phyloP scores from a whole-genome alignment of 2,888 invertebrate species.

The Liopterus haemorrhoidalis region DNA sequence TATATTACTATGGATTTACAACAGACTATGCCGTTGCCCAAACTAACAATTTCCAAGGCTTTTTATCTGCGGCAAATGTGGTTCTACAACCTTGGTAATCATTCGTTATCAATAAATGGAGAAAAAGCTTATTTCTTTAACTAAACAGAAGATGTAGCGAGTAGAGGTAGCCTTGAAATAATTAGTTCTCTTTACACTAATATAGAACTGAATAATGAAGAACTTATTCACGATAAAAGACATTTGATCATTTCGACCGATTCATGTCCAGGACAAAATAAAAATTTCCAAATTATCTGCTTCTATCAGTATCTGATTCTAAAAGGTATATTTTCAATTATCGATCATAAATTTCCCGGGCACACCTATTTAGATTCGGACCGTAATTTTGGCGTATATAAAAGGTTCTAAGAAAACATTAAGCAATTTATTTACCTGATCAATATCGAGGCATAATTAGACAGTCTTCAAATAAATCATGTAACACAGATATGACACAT shows the following conservation, averaged over 20 bases:
- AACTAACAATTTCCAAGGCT: conserved; percentile 27
- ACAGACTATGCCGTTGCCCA: conserved; percentile 31
- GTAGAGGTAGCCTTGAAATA: conserved; percentile 24
- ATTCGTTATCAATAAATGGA: conserved; percentile 16
- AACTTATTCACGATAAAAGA: conserved; percentile 16
- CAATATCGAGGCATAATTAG: too few relatives aligned
- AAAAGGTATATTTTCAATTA: too few relatives aligned
- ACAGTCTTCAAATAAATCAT: too few relatives aligned
- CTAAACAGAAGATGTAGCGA: conserved; percentile 26
- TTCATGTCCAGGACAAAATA: conserved; percentile 23
- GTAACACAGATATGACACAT: background rate
- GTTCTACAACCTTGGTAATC: conserved; percentile 27
- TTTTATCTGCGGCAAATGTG: conserved; percentile 32
- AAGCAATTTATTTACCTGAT: too few relatives aligned
- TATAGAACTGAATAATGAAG: conserved; percentile 15
- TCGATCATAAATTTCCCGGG: too few relatives aligned
- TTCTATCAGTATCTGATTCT: conserved; percentile 24
- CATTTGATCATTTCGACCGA: conserved; percentile 19
- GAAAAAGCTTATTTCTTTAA: conserved; percentile 21
- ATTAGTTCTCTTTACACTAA: conserved; percentile 22
- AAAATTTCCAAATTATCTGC: conserved; percentile 23
- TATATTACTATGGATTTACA: conserved; percentile 30
- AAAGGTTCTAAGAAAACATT: too few relatives aligned
- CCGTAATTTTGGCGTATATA: too few relatives aligned
- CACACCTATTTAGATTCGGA: too few relatives aligned